These are phyloP conservation scores for Brachionus paranguensis DNA, from an alignment of 1,140 invertebrate species.

Conservation along the genomic window DNA sequence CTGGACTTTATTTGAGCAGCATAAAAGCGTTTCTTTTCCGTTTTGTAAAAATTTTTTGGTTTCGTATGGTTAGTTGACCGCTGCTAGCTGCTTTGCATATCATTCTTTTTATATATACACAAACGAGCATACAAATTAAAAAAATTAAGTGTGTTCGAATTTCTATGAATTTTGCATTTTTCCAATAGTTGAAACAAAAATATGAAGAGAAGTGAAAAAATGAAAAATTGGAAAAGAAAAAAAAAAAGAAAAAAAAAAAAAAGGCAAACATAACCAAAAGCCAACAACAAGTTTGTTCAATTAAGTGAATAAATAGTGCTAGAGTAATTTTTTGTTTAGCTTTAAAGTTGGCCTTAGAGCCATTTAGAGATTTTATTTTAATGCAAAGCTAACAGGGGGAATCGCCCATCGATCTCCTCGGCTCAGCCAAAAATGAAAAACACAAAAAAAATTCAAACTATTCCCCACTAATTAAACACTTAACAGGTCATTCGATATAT, in stretches of 20 bases:
- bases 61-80: too few species aligned
- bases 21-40: too few species aligned
- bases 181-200: too few species aligned
- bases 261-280: not conserved
- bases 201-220: too few species aligned
- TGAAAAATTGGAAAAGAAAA: not conserved
- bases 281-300: not conserved
- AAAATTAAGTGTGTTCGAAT: too few species aligned
- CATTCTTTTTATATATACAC: too few species aligned
- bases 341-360: not conserved
- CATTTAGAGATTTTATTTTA: not conserved
- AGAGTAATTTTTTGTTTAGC: not conserved
- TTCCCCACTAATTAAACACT: not conserved
- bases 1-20: too few species aligned
- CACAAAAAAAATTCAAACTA: not conserved
- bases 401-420: not conserved
- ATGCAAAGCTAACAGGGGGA: not conserved
- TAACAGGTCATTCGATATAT: not conserved
- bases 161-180: too few species aligned
- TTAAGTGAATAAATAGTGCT: conserved; percentile 1
- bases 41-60: too few species aligned
- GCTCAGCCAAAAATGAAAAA: not conserved
- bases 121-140: too few species aligned
- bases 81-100: too few species aligned
- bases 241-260: not conserved